Conservation (phyloP, 2,797 vertebrate genomes). For the Notamacropus eugenii region DNA sequence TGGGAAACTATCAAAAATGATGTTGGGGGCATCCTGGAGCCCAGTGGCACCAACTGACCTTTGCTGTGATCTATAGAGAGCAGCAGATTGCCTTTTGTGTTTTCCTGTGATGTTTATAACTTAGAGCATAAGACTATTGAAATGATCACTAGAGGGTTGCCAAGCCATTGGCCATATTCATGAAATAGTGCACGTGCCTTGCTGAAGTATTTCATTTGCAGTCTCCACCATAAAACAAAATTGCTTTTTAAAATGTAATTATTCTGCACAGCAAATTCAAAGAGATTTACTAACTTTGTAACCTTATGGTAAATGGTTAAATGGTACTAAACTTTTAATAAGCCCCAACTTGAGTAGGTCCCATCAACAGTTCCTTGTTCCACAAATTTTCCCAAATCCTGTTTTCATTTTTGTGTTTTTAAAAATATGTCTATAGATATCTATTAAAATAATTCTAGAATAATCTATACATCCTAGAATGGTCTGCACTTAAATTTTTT, state of each 20-base stretch:
- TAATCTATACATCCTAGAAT: slow-evolving; percentile 43
- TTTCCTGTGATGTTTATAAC: slow-evolving; percentile 23
- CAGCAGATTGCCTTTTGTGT: not conserved
- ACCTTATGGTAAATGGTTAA: slow-evolving; percentile 43
- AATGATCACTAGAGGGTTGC: slow-evolving; percentile 9
- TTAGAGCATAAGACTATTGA: slow-evolving; percentile 27
- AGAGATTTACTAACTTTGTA: slow-evolving; percentile 47
- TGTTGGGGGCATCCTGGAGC: not conserved
- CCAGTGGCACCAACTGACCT: not conserved
- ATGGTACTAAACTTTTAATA: slow-evolving; percentile 35
- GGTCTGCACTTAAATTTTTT: slow-evolving; percentile 63
- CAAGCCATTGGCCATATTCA: not conserved
- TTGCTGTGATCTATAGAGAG: slow-evolving; percentile 24
- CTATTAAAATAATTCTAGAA: slow-evolving; percentile 60
- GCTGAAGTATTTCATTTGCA: slow-evolving; percentile 45
- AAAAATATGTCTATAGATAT: slow-evolving; percentile 23
- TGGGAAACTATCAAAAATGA: slow-evolving; percentile 25
- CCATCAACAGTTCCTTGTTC: slow-evolving; percentile 28
- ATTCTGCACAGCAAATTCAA: slow-evolving; percentile 40
- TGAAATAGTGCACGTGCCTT: slow-evolving; percentile 13
- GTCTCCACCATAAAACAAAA: slow-evolving; percentile 43
- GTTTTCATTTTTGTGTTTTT: not conserved
- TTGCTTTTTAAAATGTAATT: slow-evolving; percentile 35
- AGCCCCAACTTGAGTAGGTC: slow-evolving; percentile 32
- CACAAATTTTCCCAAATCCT: slow-evolving; percentile 25